Conservation (phyloP, 2,797 vertebrate genomes). For the Centroberyx gerrardi region DNA sequence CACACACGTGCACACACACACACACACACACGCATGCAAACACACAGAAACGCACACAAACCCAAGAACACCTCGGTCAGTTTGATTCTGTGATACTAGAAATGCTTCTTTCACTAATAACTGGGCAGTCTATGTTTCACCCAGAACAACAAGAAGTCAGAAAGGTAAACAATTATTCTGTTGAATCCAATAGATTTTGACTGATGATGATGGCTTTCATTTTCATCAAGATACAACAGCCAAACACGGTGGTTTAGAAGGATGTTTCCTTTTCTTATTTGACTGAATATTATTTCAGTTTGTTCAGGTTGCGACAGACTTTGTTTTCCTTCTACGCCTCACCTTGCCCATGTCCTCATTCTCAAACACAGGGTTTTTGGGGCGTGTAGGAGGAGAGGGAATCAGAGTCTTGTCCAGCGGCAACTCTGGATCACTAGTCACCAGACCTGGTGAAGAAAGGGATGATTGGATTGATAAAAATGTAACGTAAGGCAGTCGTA, state of each 20-base stretch:
- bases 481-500: background rate
- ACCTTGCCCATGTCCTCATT: slow-evolving; percentile 99
- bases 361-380: slow-evolving; percentile 97
- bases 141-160: background rate
- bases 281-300: background rate
- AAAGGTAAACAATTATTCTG: no score
- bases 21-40: slow-evolving; percentile 7
- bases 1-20: slow-evolving; percentile 25
- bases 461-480: slow-evolving; percentile 4
- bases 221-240: no score
- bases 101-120: background rate
- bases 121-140: background rate
- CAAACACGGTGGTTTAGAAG: background rate
- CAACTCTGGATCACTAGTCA: slow-evolving; percentile 90
- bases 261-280: background rate
- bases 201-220: no score
- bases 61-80: background rate
- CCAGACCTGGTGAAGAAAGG: slow-evolving; percentile 87
- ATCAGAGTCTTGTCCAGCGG: slow-evolving; percentile 94
- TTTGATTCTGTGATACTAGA: background rate
- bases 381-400: slow-evolving; percentile 93
- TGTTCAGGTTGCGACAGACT: background rate
- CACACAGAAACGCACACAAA: slow-evolving; percentile 4
- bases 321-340: slow-evolving; percentile 12
- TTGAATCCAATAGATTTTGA: no score